phyloP scores from a whole-genome alignment of 2,797 vertebrate species.

The Meriones psammophilus region DNA sequence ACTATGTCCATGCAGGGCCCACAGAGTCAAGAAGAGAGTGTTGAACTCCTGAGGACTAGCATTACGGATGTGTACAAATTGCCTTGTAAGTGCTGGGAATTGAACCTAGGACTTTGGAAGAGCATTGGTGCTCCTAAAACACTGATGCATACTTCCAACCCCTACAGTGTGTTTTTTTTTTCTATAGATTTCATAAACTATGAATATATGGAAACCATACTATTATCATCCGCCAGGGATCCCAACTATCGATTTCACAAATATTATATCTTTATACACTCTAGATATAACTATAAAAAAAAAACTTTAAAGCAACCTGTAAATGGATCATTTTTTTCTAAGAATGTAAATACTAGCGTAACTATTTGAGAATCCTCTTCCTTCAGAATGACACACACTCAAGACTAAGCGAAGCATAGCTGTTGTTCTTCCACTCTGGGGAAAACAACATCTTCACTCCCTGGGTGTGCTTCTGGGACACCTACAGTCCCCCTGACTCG shows the following conservation, averaged over 20 bases:
- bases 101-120: too few relatives aligned
- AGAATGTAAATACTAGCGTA: neutral
- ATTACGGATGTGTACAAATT: too few relatives aligned
- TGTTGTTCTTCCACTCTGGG: neutral
- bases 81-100: too few relatives aligned
- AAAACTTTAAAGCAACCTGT: constrained; percentile 4
- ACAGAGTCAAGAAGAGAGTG: too few relatives aligned
- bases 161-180: too few relatives aligned
- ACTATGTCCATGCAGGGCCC: too few relatives aligned
- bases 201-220: neutral
- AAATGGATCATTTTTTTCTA: constrained; percentile 8
- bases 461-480: neutral
- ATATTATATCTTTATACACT: neutral
- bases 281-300: neutral
- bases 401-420: neutral
- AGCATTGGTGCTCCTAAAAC: too few relatives aligned
- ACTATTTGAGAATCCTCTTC: neutral
- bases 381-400: neutral
- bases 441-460: neutral
- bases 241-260: constrained; percentile 24
- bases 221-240: neutral
- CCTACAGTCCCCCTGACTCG: neutral
- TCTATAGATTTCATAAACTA: too few relatives aligned
- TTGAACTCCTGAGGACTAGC: too few relatives aligned
- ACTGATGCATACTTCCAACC: too few relatives aligned